phyloP scores from a whole-genome alignment of 2,888 invertebrate genomes.

The Leptopilina drosophilae region DNA sequence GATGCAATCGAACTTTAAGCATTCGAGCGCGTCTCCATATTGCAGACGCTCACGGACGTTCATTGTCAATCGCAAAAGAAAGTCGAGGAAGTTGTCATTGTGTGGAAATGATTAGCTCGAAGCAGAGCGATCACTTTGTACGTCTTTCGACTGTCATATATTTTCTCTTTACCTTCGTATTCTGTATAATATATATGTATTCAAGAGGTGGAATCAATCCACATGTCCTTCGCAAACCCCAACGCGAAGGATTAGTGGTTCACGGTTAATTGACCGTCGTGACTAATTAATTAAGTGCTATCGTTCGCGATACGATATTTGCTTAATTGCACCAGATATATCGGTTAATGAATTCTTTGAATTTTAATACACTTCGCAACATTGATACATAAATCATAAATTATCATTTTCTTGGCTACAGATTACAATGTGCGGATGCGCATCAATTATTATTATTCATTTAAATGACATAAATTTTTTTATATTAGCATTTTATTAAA shows the following conservation, averaged over 20 bases:
- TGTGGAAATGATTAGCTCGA: constrained; percentile 37
- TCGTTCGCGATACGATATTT: constrained; percentile 64
- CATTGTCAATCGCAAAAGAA: constrained; percentile 36
- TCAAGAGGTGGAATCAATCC: constrained; percentile 12
- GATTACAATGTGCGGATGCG: too few relatives aligned
- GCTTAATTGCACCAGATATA: constrained; percentile 64
- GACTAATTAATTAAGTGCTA: constrained; percentile 69
- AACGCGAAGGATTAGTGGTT: constrained; percentile 42
- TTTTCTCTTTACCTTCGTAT: neutral
- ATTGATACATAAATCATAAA: neutral
- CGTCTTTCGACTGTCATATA: constrained; percentile 30
- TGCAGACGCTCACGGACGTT: constrained; percentile 4
- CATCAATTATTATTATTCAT: too few relatives aligned
- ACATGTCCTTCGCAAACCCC: constrained; percentile 18
- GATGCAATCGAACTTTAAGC: constrained; percentile 9
- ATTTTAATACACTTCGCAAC: constrained; percentile 1
- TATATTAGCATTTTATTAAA: too few relatives aligned
- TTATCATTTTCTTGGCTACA: neutral
- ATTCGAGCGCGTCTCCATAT: constrained; percentile 13
- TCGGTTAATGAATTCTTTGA: constrained; percentile 51
- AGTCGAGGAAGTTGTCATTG: constrained; percentile 28
- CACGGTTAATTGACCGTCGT: constrained; percentile 66
- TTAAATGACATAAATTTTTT: too few relatives aligned
- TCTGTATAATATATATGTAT: neutral
- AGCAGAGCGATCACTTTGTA: constrained; percentile 28